A percentile compares a stretch with the other conserved stretches of the same genome.
These are phyloP conservation scores for Nyleta sp. DNA, from an alignment of 2,888 invertebrate species.

Conservation along the genomic window DNA sequence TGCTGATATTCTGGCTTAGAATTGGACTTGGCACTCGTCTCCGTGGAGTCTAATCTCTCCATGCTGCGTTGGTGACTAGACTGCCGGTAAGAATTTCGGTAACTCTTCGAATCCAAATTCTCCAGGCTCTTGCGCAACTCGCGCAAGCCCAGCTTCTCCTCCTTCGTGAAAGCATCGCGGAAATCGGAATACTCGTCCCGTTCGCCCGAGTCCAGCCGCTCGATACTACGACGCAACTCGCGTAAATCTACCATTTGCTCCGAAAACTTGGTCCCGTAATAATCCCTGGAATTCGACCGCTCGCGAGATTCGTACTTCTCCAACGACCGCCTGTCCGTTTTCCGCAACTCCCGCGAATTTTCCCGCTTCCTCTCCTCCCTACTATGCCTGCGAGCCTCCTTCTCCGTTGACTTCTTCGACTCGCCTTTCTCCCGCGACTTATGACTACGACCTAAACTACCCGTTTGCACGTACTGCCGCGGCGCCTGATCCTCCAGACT, in stretches of 20 bases:
- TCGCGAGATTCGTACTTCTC: slow-evolving; percentile 74
- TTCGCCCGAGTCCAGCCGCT: slow-evolving; percentile 74
- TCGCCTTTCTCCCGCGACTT: slow-evolving; percentile 70
- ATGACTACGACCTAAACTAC: slow-evolving; percentile 77
- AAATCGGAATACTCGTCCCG: slow-evolving; percentile 73
- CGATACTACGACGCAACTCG: slow-evolving; percentile 76
- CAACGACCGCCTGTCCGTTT: slow-evolving; percentile 72
- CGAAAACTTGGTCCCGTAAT: slow-evolving; percentile 66
- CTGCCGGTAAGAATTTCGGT: slow-evolving; percentile 33
- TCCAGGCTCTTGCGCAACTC: slow-evolving; percentile 74
- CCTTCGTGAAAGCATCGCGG: slow-evolving; percentile 69
- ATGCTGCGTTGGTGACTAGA: slow-evolving; percentile 71
- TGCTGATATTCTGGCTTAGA: slow-evolving; percentile 73
- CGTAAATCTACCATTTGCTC: slow-evolving; percentile 71
- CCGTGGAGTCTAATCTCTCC: slow-evolving; percentile 74
- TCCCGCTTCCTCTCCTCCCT: slow-evolving; percentile 77
- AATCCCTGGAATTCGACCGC: slow-evolving; percentile 71
- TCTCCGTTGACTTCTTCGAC: slow-evolving; percentile 71
- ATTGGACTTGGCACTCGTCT: slow-evolving; percentile 63
- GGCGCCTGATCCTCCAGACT: slow-evolving; percentile 76
- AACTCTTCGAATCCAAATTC: slow-evolving; percentile 68
- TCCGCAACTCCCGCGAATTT: slow-evolving; percentile 71
- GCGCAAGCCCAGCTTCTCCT: slow-evolving; percentile 75
- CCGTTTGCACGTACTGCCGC: slow-evolving; percentile 75
- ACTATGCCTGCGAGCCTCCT: slow-evolving; percentile 72